Evolutionary conservation across 2,113 vertebrate genomes (phyloP), one percentile per base, ranked within the genome.

Genomic region (Corythornis cristatus): DNA sequence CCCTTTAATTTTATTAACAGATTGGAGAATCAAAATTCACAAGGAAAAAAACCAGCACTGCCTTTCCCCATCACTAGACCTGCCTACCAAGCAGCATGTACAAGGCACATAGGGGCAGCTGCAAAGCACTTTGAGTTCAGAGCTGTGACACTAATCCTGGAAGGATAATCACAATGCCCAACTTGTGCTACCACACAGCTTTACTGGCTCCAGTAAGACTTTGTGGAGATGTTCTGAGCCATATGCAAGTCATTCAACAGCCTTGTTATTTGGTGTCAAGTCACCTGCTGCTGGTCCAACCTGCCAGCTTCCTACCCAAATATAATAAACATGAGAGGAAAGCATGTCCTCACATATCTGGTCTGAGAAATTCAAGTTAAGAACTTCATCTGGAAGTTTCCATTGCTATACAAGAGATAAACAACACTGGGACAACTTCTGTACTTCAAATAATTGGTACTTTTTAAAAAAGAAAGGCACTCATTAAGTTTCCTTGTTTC

Each of bases 1-100:
- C 73, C 50, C 46, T 79, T 94, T 72, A 90, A 90, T 93, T 94
- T 95, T 88, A 94, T 93, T 78, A 97, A 75, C 81, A 82, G 64
- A 83, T 68, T 95, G 61, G 35, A 48, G 79, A 95, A 89, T 70
- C 89, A 46, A 93, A 91, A 95, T 71, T 71, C 85, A 93, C 54
- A 18, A 33, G 61, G 60, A 40, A 58, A 66, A 66, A 61, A 61
- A 72, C 80, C 16, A 66, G 50, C 33, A 53, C 3, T 76, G 75
- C 72, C 22, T 86, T 86, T 94, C 56, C 25, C 68, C 42, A 60
- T 48, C 78, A 45, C 83, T 72, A 78, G 53, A 83, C 76, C 40
- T 90, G 90, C 57, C 86, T 90, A 93, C 83, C 80, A 94, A 93
- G 43, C 40, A 51, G 26, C 33, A 53, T 0, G 0, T 48, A 31